A percentile compares a stretch with the other conserved stretches of the same genome.
Evolutionary conservation across 2,888 invertebrate genomes (phyloP).

Genomic region (Tenthredo distinguenda): DNA sequence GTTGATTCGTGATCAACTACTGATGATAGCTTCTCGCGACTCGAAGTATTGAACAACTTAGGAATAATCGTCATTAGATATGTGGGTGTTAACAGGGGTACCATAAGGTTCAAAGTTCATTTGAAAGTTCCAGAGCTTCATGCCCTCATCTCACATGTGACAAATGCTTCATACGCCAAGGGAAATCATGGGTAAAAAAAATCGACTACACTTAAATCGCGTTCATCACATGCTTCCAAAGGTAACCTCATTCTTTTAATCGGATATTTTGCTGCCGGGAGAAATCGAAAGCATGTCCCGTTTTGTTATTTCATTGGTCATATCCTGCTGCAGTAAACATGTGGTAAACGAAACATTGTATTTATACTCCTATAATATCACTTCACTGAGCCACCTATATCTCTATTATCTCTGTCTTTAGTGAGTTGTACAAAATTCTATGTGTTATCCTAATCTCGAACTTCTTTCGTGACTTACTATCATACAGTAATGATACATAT

Average conservation of each 20-base stretch:
- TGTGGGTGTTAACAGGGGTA: conserved; percentile 46
- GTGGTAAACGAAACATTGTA: conserved; percentile 41
- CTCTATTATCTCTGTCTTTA: neutral
- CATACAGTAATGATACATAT: neutral
- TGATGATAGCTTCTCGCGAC: neutral
- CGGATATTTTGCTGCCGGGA: conserved; percentile 17
- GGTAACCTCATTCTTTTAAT: conserved; percentile 43
- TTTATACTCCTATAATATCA: conserved; percentile 4
- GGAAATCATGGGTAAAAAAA: conserved; percentile 48
- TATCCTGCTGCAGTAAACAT: conserved; percentile 44
- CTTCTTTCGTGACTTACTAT: neutral
- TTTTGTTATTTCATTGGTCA: conserved; percentile 11
- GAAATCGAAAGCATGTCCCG: conserved; percentile 14
- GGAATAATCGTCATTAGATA: conserved; percentile 38
- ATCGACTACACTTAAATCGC: conserved; percentile 40
- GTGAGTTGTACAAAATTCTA: neutral
- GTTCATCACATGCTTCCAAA: conserved; percentile 49
- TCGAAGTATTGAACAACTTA: conserved; percentile 14
- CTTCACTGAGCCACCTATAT: neutral
- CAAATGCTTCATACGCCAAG: conserved; percentile 50
- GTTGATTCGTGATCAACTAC: neutral
- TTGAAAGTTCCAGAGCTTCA: conserved; percentile 49
- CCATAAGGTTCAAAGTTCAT: conserved; percentile 42
- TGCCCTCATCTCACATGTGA: conserved; percentile 48
- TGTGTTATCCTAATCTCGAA: conserved; percentile 11